Evolutionary conservation across 2,113 vertebrate species (phyloP).

Genomic region (Irena cyanogastra): DNA sequence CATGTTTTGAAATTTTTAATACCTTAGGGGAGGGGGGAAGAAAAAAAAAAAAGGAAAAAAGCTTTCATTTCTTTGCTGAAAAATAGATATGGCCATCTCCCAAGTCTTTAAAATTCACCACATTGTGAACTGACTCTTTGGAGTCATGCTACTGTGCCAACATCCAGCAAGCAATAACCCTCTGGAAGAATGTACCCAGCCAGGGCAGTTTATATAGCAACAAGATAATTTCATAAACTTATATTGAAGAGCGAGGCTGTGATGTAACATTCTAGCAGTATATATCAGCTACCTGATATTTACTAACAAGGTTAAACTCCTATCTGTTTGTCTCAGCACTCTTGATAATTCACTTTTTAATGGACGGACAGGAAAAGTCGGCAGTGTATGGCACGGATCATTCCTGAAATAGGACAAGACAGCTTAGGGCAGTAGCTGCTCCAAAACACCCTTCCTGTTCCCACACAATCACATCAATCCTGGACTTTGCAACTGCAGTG

Average conservation of each 20-base stretch:
- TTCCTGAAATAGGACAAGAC: conserved; percentile 29
- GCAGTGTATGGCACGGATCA: conserved; percentile 36
- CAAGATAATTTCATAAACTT: conserved; percentile 40
- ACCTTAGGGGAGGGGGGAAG: not conserved
- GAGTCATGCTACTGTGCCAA: conserved; percentile 31
- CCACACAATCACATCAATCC: not conserved
- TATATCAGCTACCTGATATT: conserved; percentile 44
- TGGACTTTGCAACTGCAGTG: not conserved
- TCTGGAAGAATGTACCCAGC: conserved; percentile 22
- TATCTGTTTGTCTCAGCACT: conserved; percentile 61
- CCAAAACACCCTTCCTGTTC: not conserved
- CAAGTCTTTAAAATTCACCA: conserved; percentile 54
- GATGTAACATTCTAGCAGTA: conserved; percentile 44
- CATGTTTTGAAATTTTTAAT: conserved; percentile 64
- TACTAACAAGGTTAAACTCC: conserved; percentile 56
- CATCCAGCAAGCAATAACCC: conserved; percentile 35
- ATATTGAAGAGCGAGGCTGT: conserved; percentile 22
- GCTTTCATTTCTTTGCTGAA: conserved; percentile 68
- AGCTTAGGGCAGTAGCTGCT: not conserved
- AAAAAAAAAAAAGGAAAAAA: not conserved
- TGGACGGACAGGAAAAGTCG: conserved; percentile 56
- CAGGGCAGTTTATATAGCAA: conserved; percentile 17
- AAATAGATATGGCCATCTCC: conserved; percentile 58
- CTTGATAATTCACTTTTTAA: conserved; percentile 57
- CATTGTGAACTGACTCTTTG: conserved; percentile 26